Evolutionary conservation across 2,797 vertebrate genomes (phyloP).

Genomic region (Platyrinchus mystaceus): DNA sequence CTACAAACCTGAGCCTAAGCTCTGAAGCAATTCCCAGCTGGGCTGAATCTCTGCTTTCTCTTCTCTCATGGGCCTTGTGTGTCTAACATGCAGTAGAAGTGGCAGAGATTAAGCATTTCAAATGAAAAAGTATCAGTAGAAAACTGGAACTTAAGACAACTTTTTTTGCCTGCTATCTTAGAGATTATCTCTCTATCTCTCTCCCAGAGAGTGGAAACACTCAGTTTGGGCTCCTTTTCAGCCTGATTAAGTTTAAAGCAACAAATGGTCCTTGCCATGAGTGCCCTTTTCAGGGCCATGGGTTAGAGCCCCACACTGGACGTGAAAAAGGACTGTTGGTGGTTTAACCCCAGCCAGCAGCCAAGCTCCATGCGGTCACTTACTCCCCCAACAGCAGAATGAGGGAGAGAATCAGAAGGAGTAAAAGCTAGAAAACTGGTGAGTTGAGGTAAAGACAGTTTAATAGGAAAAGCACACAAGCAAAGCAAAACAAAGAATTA

Average conservation of each 20-base stretch:
- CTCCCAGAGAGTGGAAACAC: not conserved
- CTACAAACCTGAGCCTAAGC: not conserved
- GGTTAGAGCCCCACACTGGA: not conserved
- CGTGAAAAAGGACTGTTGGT: not conserved
- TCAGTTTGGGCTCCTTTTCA: not conserved
- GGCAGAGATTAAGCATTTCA: not conserved
- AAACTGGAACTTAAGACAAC: not conserved
- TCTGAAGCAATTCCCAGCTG: not conserved
- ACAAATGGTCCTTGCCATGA: not conserved
- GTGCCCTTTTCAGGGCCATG: not conserved
- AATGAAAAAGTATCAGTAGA: not conserved
- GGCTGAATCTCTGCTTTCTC: not conserved
- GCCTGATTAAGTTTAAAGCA: not conserved
- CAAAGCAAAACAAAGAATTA: not conserved
- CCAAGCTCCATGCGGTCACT: not conserved
- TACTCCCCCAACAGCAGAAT: not conserved
- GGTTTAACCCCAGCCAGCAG: not conserved
- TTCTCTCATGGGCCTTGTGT: not conserved
- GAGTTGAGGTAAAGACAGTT: not conserved
- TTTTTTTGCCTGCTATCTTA: not conserved
- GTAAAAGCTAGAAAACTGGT: rapidly evolving
- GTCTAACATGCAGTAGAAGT: not conserved
- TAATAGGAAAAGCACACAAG: not conserved
- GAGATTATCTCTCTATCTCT: not conserved
- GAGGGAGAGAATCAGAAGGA: not conserved